These are phyloP conservation scores for Lithophane semibrunnea DNA, from an alignment of 2,888 invertebrate species.

Conservation along the genomic window DNA sequence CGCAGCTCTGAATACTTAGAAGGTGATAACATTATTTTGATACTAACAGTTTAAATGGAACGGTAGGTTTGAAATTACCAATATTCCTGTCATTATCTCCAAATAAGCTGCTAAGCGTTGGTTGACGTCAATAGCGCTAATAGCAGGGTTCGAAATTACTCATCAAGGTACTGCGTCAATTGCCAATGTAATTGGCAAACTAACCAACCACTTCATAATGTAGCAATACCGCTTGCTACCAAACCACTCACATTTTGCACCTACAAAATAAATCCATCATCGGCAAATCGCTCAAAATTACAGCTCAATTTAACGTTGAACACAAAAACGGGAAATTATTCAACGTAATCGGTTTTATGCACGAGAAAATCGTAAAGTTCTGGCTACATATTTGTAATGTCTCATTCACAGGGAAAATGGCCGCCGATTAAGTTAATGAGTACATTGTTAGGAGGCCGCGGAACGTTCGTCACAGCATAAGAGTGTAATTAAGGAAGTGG, in stretches of 20 bases:
- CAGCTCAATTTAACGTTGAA: slow-evolving; percentile 21
- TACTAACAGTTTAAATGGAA: background rate
- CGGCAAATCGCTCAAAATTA: slow-evolving; percentile 51
- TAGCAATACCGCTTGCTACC: background rate
- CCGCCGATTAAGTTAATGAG: slow-evolving; percentile 79
- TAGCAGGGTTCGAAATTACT: background rate
- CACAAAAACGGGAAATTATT: slow-evolving; percentile 67
- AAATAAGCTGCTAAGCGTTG: background rate
- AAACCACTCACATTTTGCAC: background rate
- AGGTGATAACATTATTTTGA: background rate
- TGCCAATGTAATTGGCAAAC: background rate
- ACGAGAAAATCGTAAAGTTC: slow-evolving; percentile 69
- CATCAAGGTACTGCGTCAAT: background rate
- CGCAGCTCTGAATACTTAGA: slow-evolving; percentile 6
- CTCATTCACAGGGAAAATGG: slow-evolving; percentile 78
- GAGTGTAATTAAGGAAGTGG: slow-evolving; percentile 71
- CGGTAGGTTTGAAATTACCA: background rate
- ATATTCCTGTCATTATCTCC: background rate
- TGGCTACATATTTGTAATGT: slow-evolving; percentile 74
- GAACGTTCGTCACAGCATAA: slow-evolving; percentile 64
- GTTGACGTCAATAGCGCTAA: background rate
- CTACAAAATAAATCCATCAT: slow-evolving; percentile 34
- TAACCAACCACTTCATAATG: background rate
- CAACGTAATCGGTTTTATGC: slow-evolving; percentile 68
- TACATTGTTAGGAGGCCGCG: slow-evolving; percentile 74